Evolutionary conservation across 2,797 vertebrate genomes (phyloP).

Genomic region (Hypotaenidia philippensis): DNA sequence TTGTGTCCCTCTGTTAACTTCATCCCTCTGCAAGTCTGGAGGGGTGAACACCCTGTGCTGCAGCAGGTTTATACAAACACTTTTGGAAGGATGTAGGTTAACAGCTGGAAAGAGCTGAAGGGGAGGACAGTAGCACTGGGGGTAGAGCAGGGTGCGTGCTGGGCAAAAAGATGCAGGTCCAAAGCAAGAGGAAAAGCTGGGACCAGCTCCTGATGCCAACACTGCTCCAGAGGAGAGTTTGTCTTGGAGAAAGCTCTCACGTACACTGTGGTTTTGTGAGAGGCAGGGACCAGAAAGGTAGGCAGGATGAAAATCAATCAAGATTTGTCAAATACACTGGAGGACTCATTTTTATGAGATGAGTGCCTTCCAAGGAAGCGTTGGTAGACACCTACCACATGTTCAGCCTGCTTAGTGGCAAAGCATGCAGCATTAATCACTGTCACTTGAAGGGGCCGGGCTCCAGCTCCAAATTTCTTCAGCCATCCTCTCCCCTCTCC

Average conservation of each 20-base stretch:
- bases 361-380: conserved; percentile 36
- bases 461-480: not conserved
- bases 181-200: not conserved
- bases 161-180: not conserved
- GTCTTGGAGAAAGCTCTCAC: not conserved
- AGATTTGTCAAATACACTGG: conserved; percentile 23
- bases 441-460: not conserved
- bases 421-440: conserved; percentile 20
- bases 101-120: not conserved
- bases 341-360: conserved; percentile 46
- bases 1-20: not conserved
- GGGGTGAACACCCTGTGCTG: not conserved
- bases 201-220: not conserved
- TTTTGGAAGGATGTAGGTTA: not conserved
- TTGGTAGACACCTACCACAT: conserved; percentile 35
- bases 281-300: conserved; percentile 16
- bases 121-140: not conserved
- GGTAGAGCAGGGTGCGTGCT: not conserved
- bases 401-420: conserved; percentile 36
- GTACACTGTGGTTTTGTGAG: not conserved
- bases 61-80: not conserved
- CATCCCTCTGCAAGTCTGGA: not conserved
- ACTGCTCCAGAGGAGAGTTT: fast-evolving
- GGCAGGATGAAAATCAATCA: conserved; percentile 47
- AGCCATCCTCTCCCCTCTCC: not conserved